Conservation (phyloP, 2,113 vertebrate genomes). For the Sceloporus tristichus region DNA sequence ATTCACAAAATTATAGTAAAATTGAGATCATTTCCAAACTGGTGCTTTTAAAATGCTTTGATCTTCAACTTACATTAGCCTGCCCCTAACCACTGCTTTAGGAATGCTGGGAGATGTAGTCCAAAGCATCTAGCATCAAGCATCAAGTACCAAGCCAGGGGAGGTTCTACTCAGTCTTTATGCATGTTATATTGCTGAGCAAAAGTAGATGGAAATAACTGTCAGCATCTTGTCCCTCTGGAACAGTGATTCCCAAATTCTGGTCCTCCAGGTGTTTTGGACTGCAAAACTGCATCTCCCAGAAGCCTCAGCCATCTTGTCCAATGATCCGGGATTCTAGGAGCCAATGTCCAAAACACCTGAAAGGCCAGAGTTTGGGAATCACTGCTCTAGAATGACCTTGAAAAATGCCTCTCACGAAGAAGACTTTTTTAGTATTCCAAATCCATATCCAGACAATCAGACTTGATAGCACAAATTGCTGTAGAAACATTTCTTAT, state of each 20-base stretch:
- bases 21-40: too few species aligned
- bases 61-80: too few species aligned
- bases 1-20: too few species aligned
- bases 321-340: too few species aligned
- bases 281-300: too few species aligned
- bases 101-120: neutral
- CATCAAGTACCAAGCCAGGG: neutral
- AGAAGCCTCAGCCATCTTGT: too few species aligned
- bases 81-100: neutral
- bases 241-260: too few species aligned
- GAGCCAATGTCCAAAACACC: too few species aligned
- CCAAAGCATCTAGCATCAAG: neutral
- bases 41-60: too few species aligned
- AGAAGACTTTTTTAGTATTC: neutral
- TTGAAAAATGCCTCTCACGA: neutral
- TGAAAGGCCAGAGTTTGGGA: too few species aligned
- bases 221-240: neutral
- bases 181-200: neutral
- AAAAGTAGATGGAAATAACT: slow-evolving; percentile 26
- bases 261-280: too few species aligned
- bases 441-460: neutral
- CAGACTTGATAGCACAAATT: neutral
- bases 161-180: neutral
- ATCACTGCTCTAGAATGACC: neutral
- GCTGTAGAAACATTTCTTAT: neutral